phyloP scores from a whole-genome alignment of 2,113 vertebrate species.

The Lepus europaeus region DNA sequence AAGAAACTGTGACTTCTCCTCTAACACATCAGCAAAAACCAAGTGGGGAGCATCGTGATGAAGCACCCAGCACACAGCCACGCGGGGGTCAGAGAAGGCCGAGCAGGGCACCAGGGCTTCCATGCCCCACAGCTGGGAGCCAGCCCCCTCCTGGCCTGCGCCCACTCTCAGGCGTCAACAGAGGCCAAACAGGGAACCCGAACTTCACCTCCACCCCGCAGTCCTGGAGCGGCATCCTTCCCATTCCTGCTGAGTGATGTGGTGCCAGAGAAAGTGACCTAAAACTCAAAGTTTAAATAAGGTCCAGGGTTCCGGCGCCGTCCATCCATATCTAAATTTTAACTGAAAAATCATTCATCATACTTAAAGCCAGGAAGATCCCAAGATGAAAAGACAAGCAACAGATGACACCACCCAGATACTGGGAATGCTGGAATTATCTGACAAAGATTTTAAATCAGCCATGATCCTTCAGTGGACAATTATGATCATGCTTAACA shows the following conservation, averaged over 20 bases:
- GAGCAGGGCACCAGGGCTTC: neutral
- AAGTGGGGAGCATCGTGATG: neutral
- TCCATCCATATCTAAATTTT: neutral
- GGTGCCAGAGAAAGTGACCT: neutral
- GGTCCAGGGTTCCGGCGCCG: neutral
- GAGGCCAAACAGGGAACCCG: neutral
- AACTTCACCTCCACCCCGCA: neutral
- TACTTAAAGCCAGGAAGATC: neutral
- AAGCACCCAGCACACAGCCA: neutral
- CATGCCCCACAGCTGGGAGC: neutral
- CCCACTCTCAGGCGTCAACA: neutral
- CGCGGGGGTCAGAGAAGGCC: neutral
- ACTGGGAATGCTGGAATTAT: neutral
- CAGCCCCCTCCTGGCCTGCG: neutral
- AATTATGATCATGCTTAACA: constrained; percentile 21
- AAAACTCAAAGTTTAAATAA: neutral
- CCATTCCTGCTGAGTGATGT: neutral
- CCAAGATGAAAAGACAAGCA: constrained; percentile 35
- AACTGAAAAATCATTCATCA: neutral
- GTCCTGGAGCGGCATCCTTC: neutral
- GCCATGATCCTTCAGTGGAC: neutral
- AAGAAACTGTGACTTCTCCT: neutral
- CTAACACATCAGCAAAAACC: neutral
- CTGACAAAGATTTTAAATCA: constrained; percentile 38
- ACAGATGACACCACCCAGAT: neutral